Base-by-base conservation (phyloP, 1,140 invertebrate species). In the Diprion similis region DNA sequence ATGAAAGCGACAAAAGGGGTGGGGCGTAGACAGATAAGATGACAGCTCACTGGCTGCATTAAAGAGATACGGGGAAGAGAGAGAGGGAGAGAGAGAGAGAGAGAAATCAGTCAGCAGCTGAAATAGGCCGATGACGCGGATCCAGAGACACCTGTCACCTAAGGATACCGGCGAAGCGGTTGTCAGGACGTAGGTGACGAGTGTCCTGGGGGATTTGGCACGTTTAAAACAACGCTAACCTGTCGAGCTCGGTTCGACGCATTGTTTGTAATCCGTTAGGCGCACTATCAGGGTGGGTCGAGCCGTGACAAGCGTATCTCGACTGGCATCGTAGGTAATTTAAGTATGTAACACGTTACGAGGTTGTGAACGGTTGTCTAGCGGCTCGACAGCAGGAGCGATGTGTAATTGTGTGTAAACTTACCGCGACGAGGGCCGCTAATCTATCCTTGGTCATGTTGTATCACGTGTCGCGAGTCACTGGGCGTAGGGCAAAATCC, bases 381-480 rank as follows among this genome's bases (percentile, higher is more conserved):
- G 15, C 67, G 67, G 13, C n/a, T 15, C 67, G 67, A 6, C 67
- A 24, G 24, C 13, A 15, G 67, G 67, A 37, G 13, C 24, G 67
- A 17, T 1, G n/a, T 15, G 83, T 83, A 68, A 84, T 70, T n/a
- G 83, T 85, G 81, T 81, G 78, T 67, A 80, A 83, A 91, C 94
- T 93, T 91, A 97, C 95, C 92, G 96, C 96, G 92, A 96, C 95
- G 81, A 98, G 92, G 87, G 96, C 96, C 91, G 96, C 95, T 92
- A 98, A 95, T 93, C 96, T 96, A 92, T 98, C 96, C 93, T 98
- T 98, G 89, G 96, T 97, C 97, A 98, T 98, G 89, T 90, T 94
- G 89, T 90, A 88, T 86, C 89, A 83, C 80, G 78, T 82, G 77
- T 84, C 80, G 81, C 77, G 78, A 85, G 80, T 85, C 82, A 85